Evolutionary conservation across 2,797 vertebrate genomes (phyloP).

Genomic region (Trichosurus vulpecula): DNA sequence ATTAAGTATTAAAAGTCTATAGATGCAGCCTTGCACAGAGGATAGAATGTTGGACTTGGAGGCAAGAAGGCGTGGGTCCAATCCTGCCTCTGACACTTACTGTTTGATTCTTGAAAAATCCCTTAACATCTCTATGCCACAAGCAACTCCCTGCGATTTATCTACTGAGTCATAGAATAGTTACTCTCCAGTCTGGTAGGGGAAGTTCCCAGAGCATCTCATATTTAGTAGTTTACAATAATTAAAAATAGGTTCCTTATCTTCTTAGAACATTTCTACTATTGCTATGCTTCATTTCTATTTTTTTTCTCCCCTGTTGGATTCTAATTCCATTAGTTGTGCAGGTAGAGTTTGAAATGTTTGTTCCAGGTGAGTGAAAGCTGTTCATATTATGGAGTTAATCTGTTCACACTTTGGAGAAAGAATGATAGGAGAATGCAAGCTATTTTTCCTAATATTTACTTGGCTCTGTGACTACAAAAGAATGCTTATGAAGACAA

Average conservation of each 20-base stretch:
- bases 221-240: slow-evolving; percentile 30
- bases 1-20: background rate
- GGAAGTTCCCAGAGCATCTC: background rate
- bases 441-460: slow-evolving; percentile 13
- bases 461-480: slow-evolving; percentile 28
- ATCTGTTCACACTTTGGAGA: slow-evolving; percentile 37
- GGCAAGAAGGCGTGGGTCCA: background rate
- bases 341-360: slow-evolving; percentile 46
- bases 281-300: slow-evolving; percentile 49
- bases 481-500: background rate
- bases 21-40: background rate
- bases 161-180: background rate
- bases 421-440: background rate
- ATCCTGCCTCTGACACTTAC: background rate
- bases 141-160: background rate
- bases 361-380: background rate
- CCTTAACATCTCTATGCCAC: background rate
- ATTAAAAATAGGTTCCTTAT: slow-evolving; percentile 17
- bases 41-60: background rate
- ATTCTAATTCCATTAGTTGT: slow-evolving; percentile 25
- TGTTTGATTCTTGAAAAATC: background rate
- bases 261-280: slow-evolving; percentile 16
- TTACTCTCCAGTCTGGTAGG: background rate
- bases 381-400: background rate
- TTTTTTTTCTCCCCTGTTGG: slow-evolving; percentile 26